Base-by-base conservation (phyloP, 37 sponge, comb jelly and placozoan genomes). In the Dysidea cf. avara region DNA sequence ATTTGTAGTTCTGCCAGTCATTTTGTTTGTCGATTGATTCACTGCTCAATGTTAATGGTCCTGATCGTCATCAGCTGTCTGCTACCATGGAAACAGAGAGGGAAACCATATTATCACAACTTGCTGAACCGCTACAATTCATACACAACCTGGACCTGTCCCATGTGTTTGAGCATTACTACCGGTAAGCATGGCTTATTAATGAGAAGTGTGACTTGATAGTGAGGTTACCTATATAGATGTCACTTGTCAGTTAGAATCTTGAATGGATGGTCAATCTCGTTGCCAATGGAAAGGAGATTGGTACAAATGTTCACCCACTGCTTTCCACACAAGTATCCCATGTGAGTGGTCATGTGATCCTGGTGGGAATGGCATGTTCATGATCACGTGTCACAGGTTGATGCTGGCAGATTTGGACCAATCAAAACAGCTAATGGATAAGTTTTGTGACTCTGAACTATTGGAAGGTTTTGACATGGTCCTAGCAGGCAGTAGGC, bases 351-450 rank as follows among this genome's bases (percentile, higher is more conserved):
- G 3, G 2, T 4, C 18, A 18, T 25, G 30, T 64, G 61, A 3
- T 33, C 35, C 39, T 9, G 26, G 22, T 37, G 2, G 5, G 24
- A 24, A 2, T 12, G 18, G 3, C 26, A 22, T 11, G 7, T 39
- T 16, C 29, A 25, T 18, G 14, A 36, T 35, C 66, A 34, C 17
- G 16, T 28, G 4, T 18, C 21, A 21, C 47, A 84, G 85, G 53
- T 64, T 72, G n/a, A 79, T 88, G 89, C 40, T 88, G 75, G 46
- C 64, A 29, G 89, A 88, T 79, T 24, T 88, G 50, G 84, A 82
- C 2, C 61, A 78, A 55, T 68, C 72, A 24, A 33, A 53, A n/a
- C 34, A 14, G 3, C 73, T 83, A 47, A 83, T 88, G 89, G 79
- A 83, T 61, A 36, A 68, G 5, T 88, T 88, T 53, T 69, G 64